A percentile compares a stretch with the other conserved stretches of the same genome.
Evolutionary conservation across 1,140 invertebrate species (phyloP).

Genomic region (Delia radicum): DNA sequence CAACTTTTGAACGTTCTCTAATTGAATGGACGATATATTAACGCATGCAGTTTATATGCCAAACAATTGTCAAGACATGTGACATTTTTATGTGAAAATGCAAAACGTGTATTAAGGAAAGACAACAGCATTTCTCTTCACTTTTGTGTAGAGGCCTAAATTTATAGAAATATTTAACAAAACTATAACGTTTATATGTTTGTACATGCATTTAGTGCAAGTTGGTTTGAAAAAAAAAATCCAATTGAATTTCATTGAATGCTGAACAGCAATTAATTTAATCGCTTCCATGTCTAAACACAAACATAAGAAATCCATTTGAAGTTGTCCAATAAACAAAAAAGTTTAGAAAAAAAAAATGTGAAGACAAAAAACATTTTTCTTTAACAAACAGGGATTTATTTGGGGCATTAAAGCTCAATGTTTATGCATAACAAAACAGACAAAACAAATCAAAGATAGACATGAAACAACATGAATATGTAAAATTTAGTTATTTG

Average conservation of each 20-base stretch:
- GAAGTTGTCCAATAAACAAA: background rate
- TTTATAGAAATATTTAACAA: background rate
- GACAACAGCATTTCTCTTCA: background rate
- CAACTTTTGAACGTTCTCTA: too few relatives aligned
- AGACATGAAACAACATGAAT: constrained; percentile 18
- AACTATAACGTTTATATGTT: background rate
- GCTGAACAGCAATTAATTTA: constrained; percentile 20
- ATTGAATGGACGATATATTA: too few relatives aligned
- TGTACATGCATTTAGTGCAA: background rate
- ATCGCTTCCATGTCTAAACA: constrained; percentile 15
- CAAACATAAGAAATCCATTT: constrained; percentile 22
- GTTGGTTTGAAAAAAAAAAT: background rate
- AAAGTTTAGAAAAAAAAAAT: background rate
- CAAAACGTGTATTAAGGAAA: background rate
- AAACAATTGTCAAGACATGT: constrained; percentile 17
- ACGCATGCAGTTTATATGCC: too few relatives aligned
- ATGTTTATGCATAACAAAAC: constrained; percentile 16
- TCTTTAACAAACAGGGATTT: background rate
- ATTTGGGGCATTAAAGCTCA: constrained; percentile 12
- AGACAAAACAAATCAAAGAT: constrained; percentile 22
- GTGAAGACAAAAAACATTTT: background rate
- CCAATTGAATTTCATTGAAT: constrained; percentile 16
- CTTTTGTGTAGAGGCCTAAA: background rate
- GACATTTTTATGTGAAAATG: constrained; percentile 21
- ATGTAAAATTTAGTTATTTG: too few relatives aligned